phyloP scores from a whole-genome alignment of 2,888 invertebrate species.

The Chymomyza fuscimana region DNA sequence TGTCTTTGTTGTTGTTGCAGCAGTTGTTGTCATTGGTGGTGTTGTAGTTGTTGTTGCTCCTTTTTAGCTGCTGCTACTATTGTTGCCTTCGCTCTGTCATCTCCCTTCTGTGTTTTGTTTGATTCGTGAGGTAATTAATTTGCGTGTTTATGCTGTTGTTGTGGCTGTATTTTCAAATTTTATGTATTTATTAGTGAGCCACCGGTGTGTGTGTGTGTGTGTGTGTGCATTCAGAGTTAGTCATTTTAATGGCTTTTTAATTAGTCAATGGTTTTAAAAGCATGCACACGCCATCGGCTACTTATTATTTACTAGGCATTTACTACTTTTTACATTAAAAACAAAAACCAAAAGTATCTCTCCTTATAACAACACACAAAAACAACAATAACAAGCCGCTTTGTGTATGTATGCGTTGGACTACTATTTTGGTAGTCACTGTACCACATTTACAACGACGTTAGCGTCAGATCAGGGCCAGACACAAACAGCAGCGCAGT shows the following conservation, averaged over 20 bases:
- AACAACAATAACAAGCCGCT: not conserved
- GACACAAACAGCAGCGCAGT: conserved; percentile 20
- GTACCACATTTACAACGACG: conserved; percentile 60
- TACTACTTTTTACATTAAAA: not conserved
- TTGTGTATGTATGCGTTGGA: conserved; percentile 3
- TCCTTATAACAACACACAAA: conserved; percentile 22
- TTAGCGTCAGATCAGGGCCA: conserved; percentile 30
- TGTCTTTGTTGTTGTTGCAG: not conserved
- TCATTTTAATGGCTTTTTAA: conserved; percentile 68
- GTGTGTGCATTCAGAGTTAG: conserved; percentile 40
- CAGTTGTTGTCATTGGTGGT: too few relatives aligned
- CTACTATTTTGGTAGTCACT: conserved; percentile 64
- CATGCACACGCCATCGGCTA: conserved; percentile 1
- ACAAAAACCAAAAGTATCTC: not conserved
- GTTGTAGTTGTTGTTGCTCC: not conserved
- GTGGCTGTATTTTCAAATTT: conserved; percentile 46
- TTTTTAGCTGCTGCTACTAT: conserved; percentile 7
- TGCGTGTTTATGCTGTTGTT: conserved; percentile 31
- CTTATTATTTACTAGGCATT: not conserved
- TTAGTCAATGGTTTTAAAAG: conserved; percentile 55
- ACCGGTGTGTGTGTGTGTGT: conserved; percentile 18
- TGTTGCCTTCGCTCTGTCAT: conserved; percentile 9
- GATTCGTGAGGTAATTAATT: conserved; percentile 68
- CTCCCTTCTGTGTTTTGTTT: conserved; percentile 15
- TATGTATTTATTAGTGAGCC: conserved; percentile 62